Percentiles rank a stretch among this genome's conserved stretches.
Conservation (phyloP, 2,113 vertebrate genomes). For the Malurus melanocephalus region DNA sequence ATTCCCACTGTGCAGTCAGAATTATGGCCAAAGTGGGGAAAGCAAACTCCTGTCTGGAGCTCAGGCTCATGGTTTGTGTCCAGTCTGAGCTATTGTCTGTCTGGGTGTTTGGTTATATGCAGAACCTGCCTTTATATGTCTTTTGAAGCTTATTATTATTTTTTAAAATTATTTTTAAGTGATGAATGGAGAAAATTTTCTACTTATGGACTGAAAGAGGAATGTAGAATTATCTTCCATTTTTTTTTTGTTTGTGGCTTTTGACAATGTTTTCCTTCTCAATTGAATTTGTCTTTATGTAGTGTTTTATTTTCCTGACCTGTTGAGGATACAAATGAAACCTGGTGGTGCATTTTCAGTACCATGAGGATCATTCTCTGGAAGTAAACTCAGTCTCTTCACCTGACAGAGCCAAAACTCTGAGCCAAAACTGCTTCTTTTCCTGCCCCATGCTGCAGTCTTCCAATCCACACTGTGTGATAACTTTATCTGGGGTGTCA, state of each 20-base stretch:
- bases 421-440: not conserved
- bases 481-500: not conserved
- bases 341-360: not conserved
- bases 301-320: not conserved
- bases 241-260: not conserved
- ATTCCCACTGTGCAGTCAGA: not conserved
- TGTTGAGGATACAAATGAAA: not conserved
- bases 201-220: not conserved
- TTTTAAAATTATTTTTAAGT: not conserved
- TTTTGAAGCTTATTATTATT: not conserved
- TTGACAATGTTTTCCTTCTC: not conserved
- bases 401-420: not conserved
- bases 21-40: not conserved
- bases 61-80: not conserved
- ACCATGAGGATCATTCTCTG: accelerated
- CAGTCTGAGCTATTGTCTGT: not conserved
- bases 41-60: not conserved
- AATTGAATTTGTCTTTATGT: not conserved
- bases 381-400: not conserved
- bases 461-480: not conserved
- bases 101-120: not conserved
- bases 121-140: not conserved
- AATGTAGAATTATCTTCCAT: not conserved
- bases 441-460: not conserved
- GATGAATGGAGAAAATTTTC: not conserved